A percentile compares a stretch with the other conserved stretches of the same genome.
These are phyloP conservation scores for Cliona cf. orientalis DNA, from an alignment of 37 sponge, comb jelly and placozoan species.

Conservation along the genomic window DNA sequence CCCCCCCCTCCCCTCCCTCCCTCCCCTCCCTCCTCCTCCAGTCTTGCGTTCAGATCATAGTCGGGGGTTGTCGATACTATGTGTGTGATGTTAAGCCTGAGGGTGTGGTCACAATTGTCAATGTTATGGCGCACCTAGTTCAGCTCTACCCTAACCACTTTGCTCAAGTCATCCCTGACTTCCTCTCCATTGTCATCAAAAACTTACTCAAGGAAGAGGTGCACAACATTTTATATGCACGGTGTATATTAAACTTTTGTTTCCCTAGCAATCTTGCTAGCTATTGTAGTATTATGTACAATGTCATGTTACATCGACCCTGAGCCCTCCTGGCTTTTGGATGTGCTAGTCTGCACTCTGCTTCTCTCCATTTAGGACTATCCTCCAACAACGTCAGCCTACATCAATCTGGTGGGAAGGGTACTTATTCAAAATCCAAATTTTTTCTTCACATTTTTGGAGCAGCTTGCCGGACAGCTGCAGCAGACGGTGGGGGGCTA, in stretches of 20 bases:
- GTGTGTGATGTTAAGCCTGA: constrained; percentile 68
- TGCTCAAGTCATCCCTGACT: constrained; percentile 25
- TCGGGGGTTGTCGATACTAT: constrained; percentile 62
- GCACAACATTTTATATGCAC: background rate
- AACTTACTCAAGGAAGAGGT: constrained; percentile 51
- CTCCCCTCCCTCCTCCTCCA: constrained; percentile 7
- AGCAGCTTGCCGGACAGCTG: constrained; percentile 25
- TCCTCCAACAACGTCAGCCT: constrained; percentile 46
- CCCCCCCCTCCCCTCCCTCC: background rate
- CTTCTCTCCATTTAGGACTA: constrained; percentile 33
- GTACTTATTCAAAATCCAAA: constrained; percentile 44
- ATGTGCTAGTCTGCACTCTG: background rate
- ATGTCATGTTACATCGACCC: background rate
- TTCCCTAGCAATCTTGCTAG: background rate
- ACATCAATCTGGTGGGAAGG: constrained; percentile 40
- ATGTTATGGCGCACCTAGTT: constrained; percentile 37
- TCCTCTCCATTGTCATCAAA: constrained; percentile 34
- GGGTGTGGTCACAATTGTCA: constrained; percentile 51
- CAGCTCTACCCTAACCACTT: constrained; percentile 41
- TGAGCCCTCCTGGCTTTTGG: background rate
- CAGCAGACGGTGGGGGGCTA: constrained; percentile 47
- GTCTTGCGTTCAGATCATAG: constrained; percentile 46
- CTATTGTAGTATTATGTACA: background rate
- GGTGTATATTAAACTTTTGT: background rate
- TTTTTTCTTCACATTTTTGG: constrained; percentile 58